These are phyloP conservation scores for Sebastes alutus DNA, from an alignment of 2,797 vertebrate genomes.

Conservation along the genomic window DNA sequence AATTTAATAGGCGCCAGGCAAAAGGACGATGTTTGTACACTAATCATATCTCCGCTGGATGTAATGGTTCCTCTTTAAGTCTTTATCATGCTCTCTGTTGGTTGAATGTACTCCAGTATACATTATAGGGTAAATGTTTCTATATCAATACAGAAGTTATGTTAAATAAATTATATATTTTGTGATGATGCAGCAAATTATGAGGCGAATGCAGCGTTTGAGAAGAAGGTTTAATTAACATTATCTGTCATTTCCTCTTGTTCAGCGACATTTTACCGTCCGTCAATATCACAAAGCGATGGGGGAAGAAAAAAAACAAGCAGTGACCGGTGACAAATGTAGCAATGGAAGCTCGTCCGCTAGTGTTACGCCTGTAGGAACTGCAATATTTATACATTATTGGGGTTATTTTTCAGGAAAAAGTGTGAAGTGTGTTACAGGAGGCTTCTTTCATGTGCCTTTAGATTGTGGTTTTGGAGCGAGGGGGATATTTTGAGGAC, in stretches of 20 bases:
- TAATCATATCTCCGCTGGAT: conserved; percentile 51
- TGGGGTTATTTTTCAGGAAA: conserved; percentile 20
- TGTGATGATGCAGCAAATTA: conserved; percentile 42
- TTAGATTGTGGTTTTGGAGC: conserved; percentile 54
- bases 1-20: conserved; percentile 37
- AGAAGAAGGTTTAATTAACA: conserved; percentile 24
- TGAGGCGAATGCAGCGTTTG: conserved; percentile 15
- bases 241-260: conserved; percentile 31
- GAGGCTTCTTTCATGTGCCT: conserved; percentile 78
- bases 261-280: conserved; percentile 38
- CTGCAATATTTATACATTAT: conserved; percentile 44
- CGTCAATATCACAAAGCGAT: conserved; percentile 20
- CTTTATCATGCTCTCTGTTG: conserved; percentile 50
- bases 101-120: conserved; percentile 56
- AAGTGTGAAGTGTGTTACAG: conserved; percentile 38
- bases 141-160: conserved; percentile 49
- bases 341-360: conserved; percentile 64
- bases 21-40: conserved; percentile 47
- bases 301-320: conserved; percentile 14
- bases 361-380: conserved; percentile 4
- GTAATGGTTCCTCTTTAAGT: conserved; percentile 49
- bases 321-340: conserved; percentile 66
- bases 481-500: conserved; percentile 13
- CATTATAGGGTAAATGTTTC: conserved; percentile 50
- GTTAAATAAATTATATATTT: conserved; percentile 45